Evolutionary conservation across 1,140 invertebrate species (phyloP).

Genomic region (Vanessa tameamea): DNA sequence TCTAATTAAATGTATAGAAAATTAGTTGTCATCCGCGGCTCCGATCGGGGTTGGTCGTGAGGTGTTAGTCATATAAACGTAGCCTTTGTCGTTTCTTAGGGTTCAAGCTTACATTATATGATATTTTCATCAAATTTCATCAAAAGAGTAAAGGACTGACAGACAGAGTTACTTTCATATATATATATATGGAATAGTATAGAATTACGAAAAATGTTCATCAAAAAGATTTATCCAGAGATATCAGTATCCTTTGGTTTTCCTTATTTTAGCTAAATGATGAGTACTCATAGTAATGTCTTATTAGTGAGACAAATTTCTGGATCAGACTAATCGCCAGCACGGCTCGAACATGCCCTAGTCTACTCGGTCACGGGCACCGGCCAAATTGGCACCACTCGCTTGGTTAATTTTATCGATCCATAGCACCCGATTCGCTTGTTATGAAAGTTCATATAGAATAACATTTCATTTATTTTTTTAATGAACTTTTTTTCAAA

Average conservation of each 20-base stretch:
- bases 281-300: neutral
- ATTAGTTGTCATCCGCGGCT: too few relatives aligned
- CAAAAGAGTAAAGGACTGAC: too few relatives aligned
- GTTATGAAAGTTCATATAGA: slow-evolving; percentile 35
- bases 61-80: too few relatives aligned
- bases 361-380: slow-evolving; percentile 56
- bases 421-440: slow-evolving; percentile 53
- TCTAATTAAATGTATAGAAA: too few relatives aligned
- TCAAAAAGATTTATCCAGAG: too few relatives aligned
- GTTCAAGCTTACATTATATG: too few relatives aligned
- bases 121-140: too few relatives aligned
- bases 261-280: neutral
- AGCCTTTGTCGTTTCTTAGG: too few relatives aligned
- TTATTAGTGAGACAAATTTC: slow-evolving; percentile 15
- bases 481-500: neutral
- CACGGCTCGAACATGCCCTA: slow-evolving; percentile 37
- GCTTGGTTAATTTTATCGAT: slow-evolving; percentile 69
- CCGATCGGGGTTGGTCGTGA: too few relatives aligned
- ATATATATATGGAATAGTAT: too few relatives aligned
- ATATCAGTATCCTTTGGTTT: neutral
- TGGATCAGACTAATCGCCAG: slow-evolving; percentile 23
- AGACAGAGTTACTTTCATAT: too few relatives aligned
- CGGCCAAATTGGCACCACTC: slow-evolving; percentile 64
- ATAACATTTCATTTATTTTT: slow-evolving; percentile 10
- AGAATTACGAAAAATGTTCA: too few relatives aligned